These are phyloP conservation scores for Mnemiopsis leidyi DNA, from an alignment of 37 sponge, comb jelly and placozoan species.

Conservation along the genomic window DNA sequence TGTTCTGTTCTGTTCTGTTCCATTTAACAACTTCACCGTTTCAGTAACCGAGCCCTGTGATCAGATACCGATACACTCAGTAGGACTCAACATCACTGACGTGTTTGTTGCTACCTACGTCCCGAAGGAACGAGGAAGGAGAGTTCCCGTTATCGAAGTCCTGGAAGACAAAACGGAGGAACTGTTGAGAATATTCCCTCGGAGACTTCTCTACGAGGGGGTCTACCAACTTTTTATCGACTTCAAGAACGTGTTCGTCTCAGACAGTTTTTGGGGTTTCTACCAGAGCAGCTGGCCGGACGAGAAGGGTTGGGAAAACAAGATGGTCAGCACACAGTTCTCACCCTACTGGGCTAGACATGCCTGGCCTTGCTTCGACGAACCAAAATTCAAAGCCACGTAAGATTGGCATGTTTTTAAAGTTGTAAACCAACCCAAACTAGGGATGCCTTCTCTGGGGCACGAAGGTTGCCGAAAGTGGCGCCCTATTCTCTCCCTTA, in stretches of 20 bases:
- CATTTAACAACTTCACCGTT: neutral
- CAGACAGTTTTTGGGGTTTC: constrained; percentile 19
- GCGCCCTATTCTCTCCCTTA: too few relatives aligned
- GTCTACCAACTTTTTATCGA: neutral
- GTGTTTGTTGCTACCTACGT: neutral
- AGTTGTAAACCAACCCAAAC: too few relatives aligned
- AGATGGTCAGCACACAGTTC: constrained; percentile 43
- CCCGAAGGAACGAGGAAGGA: neutral
- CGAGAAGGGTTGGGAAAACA: constrained; percentile 35
- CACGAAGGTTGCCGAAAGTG: too few relatives aligned
- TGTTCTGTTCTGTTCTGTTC: neutral
- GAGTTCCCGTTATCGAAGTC: neutral
- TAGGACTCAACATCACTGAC: neutral
- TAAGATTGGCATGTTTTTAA: too few relatives aligned
- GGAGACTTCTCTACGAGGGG: neutral
- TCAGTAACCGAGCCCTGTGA: constrained; percentile 3
- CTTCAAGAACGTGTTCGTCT: neutral
- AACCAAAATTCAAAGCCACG: constrained; percentile 45
- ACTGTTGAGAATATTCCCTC: neutral
- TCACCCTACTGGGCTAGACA: constrained; percentile 44
- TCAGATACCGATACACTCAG: neutral
- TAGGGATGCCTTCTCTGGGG: too few relatives aligned
- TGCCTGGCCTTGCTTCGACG: constrained; percentile 56
- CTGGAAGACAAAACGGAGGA: neutral
- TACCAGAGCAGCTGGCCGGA: constrained; percentile 7